These are phyloP conservation scores for Brachionus asplanchnoidis DNA, from an alignment of 1,140 invertebrate genomes.

Conservation along the genomic window DNA sequence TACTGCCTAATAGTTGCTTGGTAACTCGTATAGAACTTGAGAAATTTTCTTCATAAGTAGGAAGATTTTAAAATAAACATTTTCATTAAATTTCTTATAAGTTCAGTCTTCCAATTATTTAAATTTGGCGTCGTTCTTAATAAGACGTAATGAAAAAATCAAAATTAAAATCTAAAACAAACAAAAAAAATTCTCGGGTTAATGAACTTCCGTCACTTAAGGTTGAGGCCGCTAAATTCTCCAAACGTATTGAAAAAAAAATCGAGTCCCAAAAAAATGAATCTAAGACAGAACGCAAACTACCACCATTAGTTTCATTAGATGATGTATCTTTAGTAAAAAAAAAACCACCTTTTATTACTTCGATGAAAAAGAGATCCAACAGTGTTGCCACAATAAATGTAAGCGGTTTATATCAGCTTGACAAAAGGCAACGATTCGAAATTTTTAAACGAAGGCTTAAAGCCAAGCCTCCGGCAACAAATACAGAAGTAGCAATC, in stretches of 20 bases:
- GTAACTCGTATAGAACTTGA: neutral
- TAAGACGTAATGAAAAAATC: neutral
- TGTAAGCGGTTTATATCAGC: neutral
- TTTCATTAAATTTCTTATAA: neutral
- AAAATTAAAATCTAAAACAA: neutral
- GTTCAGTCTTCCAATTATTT: neutral
- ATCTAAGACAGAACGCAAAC: neutral
- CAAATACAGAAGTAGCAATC: conserved; percentile 18
- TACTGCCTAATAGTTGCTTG: neutral
- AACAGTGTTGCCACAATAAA: conserved; percentile 10
- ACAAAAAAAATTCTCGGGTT: neutral
- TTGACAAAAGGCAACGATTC: conserved; percentile 35
- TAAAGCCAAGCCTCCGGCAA: neutral
- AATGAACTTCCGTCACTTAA: neutral
- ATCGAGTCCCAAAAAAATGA: neutral
- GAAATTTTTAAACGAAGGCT: conserved; percentile 16
- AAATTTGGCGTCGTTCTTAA: neutral
- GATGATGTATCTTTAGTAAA: neutral
- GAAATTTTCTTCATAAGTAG: neutral
- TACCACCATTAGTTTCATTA: neutral
- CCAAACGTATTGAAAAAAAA: conserved; percentile 9
- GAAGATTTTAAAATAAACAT: neutral
- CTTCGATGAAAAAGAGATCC: neutral
- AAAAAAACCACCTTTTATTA: conserved; percentile 5
- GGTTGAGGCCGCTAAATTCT: neutral